Evolutionary conservation across 2,113 vertebrate species (phyloP).

Genomic region (Elanus axillaris): DNA sequence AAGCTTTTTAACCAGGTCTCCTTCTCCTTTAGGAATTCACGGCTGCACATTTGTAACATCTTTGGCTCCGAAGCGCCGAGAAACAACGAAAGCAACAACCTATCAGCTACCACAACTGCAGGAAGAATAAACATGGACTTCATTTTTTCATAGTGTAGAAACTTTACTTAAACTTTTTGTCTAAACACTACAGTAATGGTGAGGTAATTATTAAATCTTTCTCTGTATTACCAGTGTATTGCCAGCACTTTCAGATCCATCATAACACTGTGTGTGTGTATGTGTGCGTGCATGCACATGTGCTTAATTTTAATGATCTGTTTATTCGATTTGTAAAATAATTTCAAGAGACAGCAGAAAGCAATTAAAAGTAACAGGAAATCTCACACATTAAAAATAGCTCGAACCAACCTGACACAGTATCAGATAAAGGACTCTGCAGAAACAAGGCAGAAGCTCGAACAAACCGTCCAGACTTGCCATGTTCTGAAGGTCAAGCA

Average conservation of each 20-base stretch:
- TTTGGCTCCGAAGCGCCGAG: background rate
- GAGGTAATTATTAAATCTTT: background rate
- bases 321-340: background rate
- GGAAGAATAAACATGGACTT: background rate
- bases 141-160: background rate
- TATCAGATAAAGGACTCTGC: background rate
- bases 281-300: rapidly evolving
- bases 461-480: background rate
- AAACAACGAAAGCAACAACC: background rate
- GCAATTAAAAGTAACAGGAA: background rate
- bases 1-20: background rate
- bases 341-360: background rate
- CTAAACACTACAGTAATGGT: background rate
- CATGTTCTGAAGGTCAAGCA: background rate
- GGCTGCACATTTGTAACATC: background rate
- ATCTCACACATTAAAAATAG: background rate
- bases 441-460: background rate
- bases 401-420: background rate
- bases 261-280: background rate
- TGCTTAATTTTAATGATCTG: background rate
- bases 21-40: background rate
- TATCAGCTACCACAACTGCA: background rate
- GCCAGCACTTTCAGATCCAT: background rate
- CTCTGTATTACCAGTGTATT: background rate
- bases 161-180: background rate